Base-by-base conservation (phyloP, 2,797 vertebrate genomes). In the Kryptolebias ocellatus region DNA sequence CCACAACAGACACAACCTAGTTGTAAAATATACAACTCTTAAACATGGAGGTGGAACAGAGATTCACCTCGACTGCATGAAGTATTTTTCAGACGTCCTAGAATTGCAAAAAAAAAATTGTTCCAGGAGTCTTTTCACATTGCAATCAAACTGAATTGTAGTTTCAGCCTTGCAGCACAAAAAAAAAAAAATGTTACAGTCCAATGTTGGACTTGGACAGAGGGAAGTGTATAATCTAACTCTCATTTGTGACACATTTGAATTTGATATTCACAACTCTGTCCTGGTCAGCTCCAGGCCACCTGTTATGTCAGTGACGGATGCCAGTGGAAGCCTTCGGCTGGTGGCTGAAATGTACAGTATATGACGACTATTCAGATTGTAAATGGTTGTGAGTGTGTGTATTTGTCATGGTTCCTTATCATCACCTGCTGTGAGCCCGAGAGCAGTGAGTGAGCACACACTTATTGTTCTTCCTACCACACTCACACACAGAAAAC, bases 241-340 rank as follows among this genome's bases (percentile, higher is more conserved):
- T 71, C 85, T 90, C 77, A 87, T 88, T 88, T 88, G 87, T 88
- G 81, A 89, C 90, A 91, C 89, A 84, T 92, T 88, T 83, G 74
- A 79, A 80, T 86, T 87, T 82, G 88, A 90, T 89, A 88, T 90
- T 90, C 87, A 88, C 87, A 91, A 69, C 76, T 90, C 72, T 75
- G 84, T 89, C 79, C 83, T 83, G 89, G 89, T 92, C 92, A 90
- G 88, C 89, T 90, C 84, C 89, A 85, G 87, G 84, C 88, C 90
- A 91, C 87, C 90, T 90, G 90, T 89, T 90, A 85, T 87, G 85
- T 83, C 83, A 79, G 37, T 84, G 87, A 84, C 11, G 81, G 83
- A 83, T 89, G 87, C 89, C 88, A 91, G 76, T 69, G 71, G 49
- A 83, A 82, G 82, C 61, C 11, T 74, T 71, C 61, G 27, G 69